Evolutionary conservation across 2,113 vertebrate genomes (phyloP), one percentile per base, ranked within the genome.

Genomic region (Centropristis striata): DNA sequence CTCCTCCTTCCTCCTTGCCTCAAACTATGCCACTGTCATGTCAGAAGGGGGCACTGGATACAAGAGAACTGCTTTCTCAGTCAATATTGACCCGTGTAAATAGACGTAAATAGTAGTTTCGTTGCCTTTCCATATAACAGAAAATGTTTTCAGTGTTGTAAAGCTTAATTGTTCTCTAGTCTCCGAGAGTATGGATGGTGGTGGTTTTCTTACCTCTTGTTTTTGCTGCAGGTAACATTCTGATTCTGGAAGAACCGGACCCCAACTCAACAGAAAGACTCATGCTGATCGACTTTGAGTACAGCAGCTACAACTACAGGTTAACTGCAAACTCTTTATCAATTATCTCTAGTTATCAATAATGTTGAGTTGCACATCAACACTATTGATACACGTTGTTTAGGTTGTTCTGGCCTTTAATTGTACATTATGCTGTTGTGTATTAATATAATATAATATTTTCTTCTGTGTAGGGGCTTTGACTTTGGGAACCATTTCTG

Each of bases 221-320:
- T 73, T 27, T 8, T 32, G 0, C 14, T 70, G 2, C 84, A 99
- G 98, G 97, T 27, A 99, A 99, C 80, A 96, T 99, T 84, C 88
- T 98, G 18, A 84, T 96, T 50, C 93, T 99, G 49, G 93, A 96
- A 0, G 87, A 93, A 15, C 75, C 23, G 0, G 90, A 92, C 25
- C 67, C 51, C 0, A 72, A 54, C 10, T 80, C 94, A 8, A 85
- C 84, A 0, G 96, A 97, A 14, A 94, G 78, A 49, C 95, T 99
- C 32, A 99, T 98, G 97, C 93, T 99, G 41, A 98, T 98, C 2
- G 98, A 99, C 90, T 99, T 99, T 27, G 98, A 99, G 81, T 99
- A 99, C 93, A 99, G 98, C 95, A 98, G 98, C 86, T 99, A 99
- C 75, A 99, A 99, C 91, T 98, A 98, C 94, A 96, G 97, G 97